phyloP scores from a whole-genome alignment of 1,140 invertebrate genomes.

The Chironomus striatipennis region DNA sequence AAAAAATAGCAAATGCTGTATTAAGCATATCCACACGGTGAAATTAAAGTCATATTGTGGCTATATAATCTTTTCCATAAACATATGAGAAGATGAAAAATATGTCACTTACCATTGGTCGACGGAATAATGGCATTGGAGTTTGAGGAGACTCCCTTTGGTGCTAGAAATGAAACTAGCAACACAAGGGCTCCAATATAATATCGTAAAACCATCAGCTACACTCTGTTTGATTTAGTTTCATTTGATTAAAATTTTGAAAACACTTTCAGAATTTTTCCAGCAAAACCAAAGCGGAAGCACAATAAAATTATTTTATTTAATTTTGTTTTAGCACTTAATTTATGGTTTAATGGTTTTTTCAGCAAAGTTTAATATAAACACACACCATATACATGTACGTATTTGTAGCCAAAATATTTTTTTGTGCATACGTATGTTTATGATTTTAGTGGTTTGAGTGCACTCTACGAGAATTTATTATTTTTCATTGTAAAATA shows the following conservation, averaged over 20 bases:
- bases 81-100: no score
- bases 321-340: slow-evolving; percentile 18
- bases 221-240: neutral
- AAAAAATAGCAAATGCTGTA: no score
- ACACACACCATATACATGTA: neutral
- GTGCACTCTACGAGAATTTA: neutral
- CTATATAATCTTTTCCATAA: no score
- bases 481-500: neutral
- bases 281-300: slow-evolving; percentile 9
- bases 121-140: slow-evolving; percentile 19
- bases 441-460: slow-evolving; percentile 22
- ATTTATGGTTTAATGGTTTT: slow-evolving; percentile 20
- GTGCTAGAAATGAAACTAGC: neutral
- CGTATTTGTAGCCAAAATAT: neutral
- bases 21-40: no score
- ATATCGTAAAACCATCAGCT: slow-evolving; percentile 5
- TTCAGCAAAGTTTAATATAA: neutral
- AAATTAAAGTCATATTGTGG: no score
- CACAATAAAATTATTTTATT: slow-evolving; percentile 18
- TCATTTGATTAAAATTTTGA: slow-evolving; percentile 16
- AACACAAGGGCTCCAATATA: slow-evolving; percentile 15
- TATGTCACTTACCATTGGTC: slow-evolving; percentile 1
- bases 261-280: neutral
- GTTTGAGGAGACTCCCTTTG: slow-evolving; percentile 14
- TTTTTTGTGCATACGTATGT: neutral